These are phyloP conservation scores for Lophotis ruficrista DNA, from an alignment of 2,113 vertebrate genomes.

Conservation along the genomic window DNA sequence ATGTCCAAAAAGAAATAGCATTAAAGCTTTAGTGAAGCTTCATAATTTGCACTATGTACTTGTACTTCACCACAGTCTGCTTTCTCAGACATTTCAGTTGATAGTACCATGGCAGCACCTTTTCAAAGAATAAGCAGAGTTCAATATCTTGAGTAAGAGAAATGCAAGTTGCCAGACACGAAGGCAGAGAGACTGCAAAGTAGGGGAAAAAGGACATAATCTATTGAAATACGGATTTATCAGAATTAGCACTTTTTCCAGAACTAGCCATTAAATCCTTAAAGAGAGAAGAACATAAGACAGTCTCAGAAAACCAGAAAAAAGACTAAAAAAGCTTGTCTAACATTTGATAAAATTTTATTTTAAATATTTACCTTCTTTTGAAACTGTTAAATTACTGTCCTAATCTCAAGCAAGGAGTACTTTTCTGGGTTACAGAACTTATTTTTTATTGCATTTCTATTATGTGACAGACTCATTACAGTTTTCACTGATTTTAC, in stretches of 20 bases:
- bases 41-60: not conserved
- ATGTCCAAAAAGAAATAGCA: not conserved
- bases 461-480: not conserved
- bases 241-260: not conserved
- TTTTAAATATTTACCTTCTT: not conserved
- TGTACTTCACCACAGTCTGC: not conserved
- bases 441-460: not conserved
- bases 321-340: not conserved
- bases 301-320: not conserved
- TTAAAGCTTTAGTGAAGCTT: not conserved
- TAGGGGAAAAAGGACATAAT: not conserved
- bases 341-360: not conserved
- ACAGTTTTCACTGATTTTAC: not conserved
- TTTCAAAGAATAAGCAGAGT: not conserved
- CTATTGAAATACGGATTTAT: not conserved
- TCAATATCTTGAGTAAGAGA: not conserved
- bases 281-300: not conserved
- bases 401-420: not conserved
- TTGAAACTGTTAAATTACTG: not conserved
- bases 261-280: not conserved
- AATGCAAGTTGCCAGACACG: not conserved
- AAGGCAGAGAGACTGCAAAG: not conserved
- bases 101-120: not conserved
- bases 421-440: not conserved
- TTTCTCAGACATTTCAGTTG: not conserved